Percentiles rank a stretch among this genome's conserved stretches.
Conservation (phyloP, 2,113 vertebrate genomes). For the Mobula hypostoma region DNA sequence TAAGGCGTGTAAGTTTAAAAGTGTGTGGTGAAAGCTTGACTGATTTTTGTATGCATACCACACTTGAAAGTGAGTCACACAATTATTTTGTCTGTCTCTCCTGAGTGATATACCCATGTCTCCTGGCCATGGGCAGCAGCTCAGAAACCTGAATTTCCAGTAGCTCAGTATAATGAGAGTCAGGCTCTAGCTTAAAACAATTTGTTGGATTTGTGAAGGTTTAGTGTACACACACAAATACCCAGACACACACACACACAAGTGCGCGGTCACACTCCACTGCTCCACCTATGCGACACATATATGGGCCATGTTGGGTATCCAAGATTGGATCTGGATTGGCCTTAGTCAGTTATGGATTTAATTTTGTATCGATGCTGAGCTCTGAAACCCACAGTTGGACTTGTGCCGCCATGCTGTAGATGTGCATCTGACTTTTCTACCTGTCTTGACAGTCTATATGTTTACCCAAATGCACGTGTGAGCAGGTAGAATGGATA, state of each 20-base stretch:
- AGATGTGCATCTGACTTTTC: too few species aligned
- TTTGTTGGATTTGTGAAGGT: not conserved
- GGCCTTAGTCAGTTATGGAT: too few species aligned
- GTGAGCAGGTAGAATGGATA: too few species aligned
- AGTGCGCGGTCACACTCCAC: too few species aligned
- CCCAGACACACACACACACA: not conserved
- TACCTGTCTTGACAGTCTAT: too few species aligned
- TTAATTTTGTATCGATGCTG: too few species aligned
- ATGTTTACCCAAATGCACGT: too few species aligned
- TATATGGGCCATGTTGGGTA: too few species aligned
- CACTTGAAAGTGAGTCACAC: slow-evolving; percentile 32
- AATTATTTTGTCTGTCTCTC: slow-evolving; percentile 30
- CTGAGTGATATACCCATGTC: slow-evolving; percentile 20
- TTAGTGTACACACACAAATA: not conserved
- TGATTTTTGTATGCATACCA: slow-evolving; percentile 30
- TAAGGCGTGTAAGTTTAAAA: not conserved
- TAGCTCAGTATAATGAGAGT: not conserved
- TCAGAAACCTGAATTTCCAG: slow-evolving; percentile 30
- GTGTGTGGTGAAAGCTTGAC: slow-evolving; percentile 10
- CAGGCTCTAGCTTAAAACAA: not conserved
- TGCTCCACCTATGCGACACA: too few species aligned
- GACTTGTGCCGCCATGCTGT: too few species aligned
- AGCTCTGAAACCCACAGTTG: too few species aligned
- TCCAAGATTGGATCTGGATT: too few species aligned
- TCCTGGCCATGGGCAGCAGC: slow-evolving; percentile 19